Base-by-base conservation (phyloP, 1,140 invertebrate genomes). In the Drepana arcuata region DNA sequence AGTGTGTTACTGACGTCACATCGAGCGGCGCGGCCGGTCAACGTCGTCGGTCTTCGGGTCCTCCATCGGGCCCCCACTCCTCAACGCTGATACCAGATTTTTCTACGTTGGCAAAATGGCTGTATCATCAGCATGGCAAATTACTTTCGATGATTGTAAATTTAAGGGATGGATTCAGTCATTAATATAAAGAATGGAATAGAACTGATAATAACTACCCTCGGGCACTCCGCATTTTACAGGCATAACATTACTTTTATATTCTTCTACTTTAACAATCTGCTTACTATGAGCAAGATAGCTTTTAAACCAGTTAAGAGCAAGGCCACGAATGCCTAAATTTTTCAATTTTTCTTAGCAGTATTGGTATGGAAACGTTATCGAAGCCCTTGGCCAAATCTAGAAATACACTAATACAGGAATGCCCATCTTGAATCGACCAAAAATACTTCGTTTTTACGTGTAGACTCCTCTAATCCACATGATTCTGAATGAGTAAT, bases 301-400 rank as follows among this genome's bases (percentile, higher is more conserved):
- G n/a, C 24, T 26, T 26, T 10, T 26, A 10, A 26, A 26, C 24
- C 24, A 26, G 2, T 26, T 26, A n/a, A 26, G 24, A 10, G 24
- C 2, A 7, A 10, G 2, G 4, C 24, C 24, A n/a, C 24, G 6
- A n/a, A 26, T 26, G 4, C 4, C 24, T 7, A 26, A 6, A n/a
- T 6, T 2, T n/a, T 26, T 26, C 24, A 4, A 26, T 3, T 10
- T 26, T 26, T 6, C 6, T 2, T 26, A 26, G 24, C 2, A 26
- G n/a, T 4, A 32, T 12, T 0, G 24, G 14, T 7, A 35, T 27
- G 0, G 25, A 36, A n/a, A 36, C 26, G n/a, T 15, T 35, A 10
- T 34, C 32, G 15, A 25, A 34, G 15, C 14, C 34, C 9, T 27
- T 34, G 1, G 32, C 21, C 7, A 36, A 10, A 12, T 36, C 34